phyloP scores from a whole-genome alignment of 2,888 invertebrate genomes.

The Agrochola litura region DNA sequence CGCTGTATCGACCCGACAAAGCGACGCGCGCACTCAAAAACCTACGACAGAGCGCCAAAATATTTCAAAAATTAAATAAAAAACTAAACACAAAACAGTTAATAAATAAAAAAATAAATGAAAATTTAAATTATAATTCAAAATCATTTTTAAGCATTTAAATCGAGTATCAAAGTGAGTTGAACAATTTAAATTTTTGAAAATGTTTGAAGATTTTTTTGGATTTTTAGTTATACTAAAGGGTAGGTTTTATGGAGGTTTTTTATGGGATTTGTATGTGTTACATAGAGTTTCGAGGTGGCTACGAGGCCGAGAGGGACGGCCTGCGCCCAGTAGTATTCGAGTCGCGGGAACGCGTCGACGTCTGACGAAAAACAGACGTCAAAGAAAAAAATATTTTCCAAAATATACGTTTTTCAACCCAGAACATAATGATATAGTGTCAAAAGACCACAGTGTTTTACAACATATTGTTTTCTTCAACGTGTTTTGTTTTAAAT shows the following conservation, averaged over 20 bases:
- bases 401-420: conserved; percentile 76
- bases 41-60: conserved; percentile 73
- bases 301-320: conserved; percentile 74
- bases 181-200: neutral
- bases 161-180: neutral
- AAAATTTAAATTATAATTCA: neutral
- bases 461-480: conserved; percentile 70
- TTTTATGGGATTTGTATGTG: conserved; percentile 56
- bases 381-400: conserved; percentile 71
- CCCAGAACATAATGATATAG: conserved; percentile 80
- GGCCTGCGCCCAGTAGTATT: conserved; percentile 85
- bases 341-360: conserved; percentile 81
- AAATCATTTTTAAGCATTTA: neutral
- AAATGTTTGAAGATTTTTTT: conserved; percentile 13
- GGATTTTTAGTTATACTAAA: conserved; percentile 9
- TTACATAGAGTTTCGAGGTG: conserved; percentile 75
- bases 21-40: conserved; percentile 87
- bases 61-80: conserved; percentile 59
- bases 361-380: conserved; percentile 79
- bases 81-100: conserved; percentile 33
- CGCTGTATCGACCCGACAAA: conserved; percentile 86
- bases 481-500: conserved; percentile 65
- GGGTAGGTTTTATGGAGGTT: conserved; percentile 12
- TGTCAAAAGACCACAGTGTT: conserved; percentile 72
- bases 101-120: conserved; percentile 15